These are phyloP conservation scores for Epicampocera succincta DNA, from an alignment of 2,888 invertebrate genomes.

Conservation along the genomic window DNA sequence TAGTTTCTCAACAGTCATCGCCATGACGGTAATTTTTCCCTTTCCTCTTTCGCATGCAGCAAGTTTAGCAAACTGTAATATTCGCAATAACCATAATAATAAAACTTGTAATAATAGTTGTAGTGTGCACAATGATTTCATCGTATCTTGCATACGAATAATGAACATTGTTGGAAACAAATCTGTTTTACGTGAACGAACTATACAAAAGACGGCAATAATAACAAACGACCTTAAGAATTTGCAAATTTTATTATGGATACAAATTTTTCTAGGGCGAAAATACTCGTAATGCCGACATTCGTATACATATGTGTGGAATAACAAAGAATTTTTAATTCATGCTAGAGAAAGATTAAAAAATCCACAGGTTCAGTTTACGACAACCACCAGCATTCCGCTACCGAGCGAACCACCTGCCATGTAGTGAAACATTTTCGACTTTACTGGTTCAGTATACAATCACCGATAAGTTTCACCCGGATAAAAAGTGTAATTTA, in stretches of 20 bases:
- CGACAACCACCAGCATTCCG: no score
- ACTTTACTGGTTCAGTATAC: no score
- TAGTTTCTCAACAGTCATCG: conserved; percentile 39
- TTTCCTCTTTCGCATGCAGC: background rate
- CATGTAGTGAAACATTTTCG: no score
- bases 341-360: no score
- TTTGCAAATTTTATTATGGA: background rate
- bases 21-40: conserved; percentile 32
- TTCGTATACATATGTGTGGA: no score
- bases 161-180: conserved; percentile 21
- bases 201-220: background rate
- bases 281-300: no score
- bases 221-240: background rate
- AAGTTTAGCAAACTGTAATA: background rate
- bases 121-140: conserved; percentile 15
- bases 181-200: conserved; percentile 30
- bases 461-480: no score
- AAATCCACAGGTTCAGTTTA: no score
- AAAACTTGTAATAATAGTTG: conserved; percentile 25
- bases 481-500: no score
- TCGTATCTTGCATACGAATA: conserved; percentile 33
- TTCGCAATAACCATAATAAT: conserved; percentile 40
- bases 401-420: no score
- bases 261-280: no score
- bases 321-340: no score